Percentiles rank a stretch among this genome's conserved stretches.
Conservation (phyloP, 2,797 vertebrate genomes). For the Hoplostethus atlanticus region DNA sequence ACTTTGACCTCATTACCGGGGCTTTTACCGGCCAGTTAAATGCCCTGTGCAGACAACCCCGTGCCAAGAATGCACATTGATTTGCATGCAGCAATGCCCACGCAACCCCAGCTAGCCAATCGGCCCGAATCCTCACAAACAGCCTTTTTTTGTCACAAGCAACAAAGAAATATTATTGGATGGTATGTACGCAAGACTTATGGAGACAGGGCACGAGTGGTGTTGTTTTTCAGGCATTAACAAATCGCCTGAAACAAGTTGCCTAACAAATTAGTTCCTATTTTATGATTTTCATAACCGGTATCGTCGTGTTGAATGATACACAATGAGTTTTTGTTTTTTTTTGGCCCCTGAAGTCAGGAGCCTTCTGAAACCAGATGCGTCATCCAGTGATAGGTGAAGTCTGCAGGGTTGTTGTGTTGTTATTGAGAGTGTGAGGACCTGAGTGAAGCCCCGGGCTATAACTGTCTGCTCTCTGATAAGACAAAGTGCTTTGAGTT, state of each 20-base stretch:
- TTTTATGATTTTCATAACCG: background rate
- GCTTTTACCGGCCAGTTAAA: constrained; percentile 50
- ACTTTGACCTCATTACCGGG: constrained; percentile 69
- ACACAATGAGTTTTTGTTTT: background rate
- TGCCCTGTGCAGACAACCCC: constrained; percentile 34
- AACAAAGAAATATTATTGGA: constrained; percentile 10
- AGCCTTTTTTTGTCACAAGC: background rate
- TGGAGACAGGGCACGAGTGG: background rate
- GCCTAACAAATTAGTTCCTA: background rate
- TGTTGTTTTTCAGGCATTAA: constrained; percentile 13
- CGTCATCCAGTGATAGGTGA: background rate
- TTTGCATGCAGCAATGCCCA: constrained; percentile 60
- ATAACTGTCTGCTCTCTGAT: constrained; percentile 19
- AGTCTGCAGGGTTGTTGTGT: constrained; percentile 3
- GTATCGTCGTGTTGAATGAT: too few species aligned
- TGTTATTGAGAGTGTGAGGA: background rate
- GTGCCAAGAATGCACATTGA: constrained; percentile 66
- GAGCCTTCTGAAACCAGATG: background rate
- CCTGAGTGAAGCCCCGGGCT: constrained; percentile 2
- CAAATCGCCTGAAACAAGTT: background rate
- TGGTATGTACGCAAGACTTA: background rate
- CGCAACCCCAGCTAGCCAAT: constrained; percentile 13
- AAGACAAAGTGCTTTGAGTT: constrained; percentile 3
- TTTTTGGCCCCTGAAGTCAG: background rate
- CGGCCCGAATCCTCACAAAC: constrained; percentile 9